Evolutionary conservation across 2,113 vertebrate genomes (phyloP).

Genomic region (Chascanopsetta lugubris): DNA sequence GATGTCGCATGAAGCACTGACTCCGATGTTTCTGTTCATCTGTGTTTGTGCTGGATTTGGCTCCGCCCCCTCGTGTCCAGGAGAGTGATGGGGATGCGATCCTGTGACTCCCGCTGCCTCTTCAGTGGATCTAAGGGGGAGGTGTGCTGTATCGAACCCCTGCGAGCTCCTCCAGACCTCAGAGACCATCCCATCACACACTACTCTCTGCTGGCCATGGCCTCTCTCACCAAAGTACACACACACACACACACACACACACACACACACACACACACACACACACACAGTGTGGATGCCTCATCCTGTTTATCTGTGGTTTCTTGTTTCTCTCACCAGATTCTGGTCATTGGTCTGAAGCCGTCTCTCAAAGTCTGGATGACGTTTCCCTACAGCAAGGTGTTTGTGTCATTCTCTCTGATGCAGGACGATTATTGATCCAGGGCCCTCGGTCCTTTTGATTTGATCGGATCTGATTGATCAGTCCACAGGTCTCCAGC

Average conservation of each 20-base stretch:
- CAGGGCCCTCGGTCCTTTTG: too few relatives aligned
- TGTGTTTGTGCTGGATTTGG: too few relatives aligned
- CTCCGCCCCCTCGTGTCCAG: slow-evolving; percentile 73
- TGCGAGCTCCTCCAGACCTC: slow-evolving; percentile 89
- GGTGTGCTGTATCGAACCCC: slow-evolving; percentile 94
- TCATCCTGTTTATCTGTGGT: background rate
- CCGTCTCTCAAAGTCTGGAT: slow-evolving; percentile 98
- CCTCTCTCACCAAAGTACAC: slow-evolving; percentile 93
- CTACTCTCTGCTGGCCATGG: slow-evolving; percentile 95
- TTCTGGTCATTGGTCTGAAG: slow-evolving; percentile 95
- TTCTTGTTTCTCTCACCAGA: slow-evolving; percentile 76
- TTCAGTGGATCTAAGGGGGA: slow-evolving; percentile 99
- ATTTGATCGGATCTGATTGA: too few relatives aligned
- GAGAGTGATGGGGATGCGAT: slow-evolving; percentile 97
- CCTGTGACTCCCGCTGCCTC: slow-evolving; percentile 94
- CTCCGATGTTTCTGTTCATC: background rate
- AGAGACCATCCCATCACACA: slow-evolving; percentile 95
- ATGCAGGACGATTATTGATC: too few relatives aligned
- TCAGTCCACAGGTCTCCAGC: too few relatives aligned
- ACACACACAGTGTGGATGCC: background rate
- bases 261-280: too few relatives aligned
- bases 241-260: slow-evolving; percentile 1
- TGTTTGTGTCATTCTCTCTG: slow-evolving; percentile 73
- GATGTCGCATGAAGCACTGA: too few relatives aligned
- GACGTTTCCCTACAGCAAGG: slow-evolving; percentile 95